phyloP scores from a whole-genome alignment of 1,140 invertebrate genomes.

The Danaus melanippus region DNA sequence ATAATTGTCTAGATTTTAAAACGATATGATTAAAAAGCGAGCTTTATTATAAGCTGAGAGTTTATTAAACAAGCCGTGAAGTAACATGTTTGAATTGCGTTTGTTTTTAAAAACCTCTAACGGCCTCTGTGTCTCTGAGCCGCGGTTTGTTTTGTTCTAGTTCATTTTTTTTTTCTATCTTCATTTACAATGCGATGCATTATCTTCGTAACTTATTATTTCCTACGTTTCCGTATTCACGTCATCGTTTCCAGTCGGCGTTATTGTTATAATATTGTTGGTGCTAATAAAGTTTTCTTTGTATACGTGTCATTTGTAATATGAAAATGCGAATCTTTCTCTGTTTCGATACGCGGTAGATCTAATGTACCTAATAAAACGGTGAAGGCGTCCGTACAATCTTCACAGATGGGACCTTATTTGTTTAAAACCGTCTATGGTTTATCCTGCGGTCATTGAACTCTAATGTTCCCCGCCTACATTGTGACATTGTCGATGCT shows the following conservation, averaged over 20 bases:
- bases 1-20: too few relatives aligned
- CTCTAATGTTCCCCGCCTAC: conserved; percentile 1
- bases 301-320: too few relatives aligned
- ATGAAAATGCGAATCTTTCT: too few relatives aligned
- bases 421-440: conserved; percentile 22
- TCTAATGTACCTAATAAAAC: conserved; percentile 2
- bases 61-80: conserved; percentile 26
- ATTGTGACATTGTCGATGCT: too few relatives aligned
- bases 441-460: conserved; percentile 5
- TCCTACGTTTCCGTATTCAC: conserved; percentile 6
- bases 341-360: too few relatives aligned
- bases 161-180: conserved; percentile 10
- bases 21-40: background rate
- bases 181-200: conserved; percentile 15
- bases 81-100: conserved; percentile 17
- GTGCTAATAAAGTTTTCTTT: too few relatives aligned
- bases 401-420: conserved; percentile 12
- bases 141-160: too few relatives aligned
- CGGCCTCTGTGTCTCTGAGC: conserved; percentile 3
- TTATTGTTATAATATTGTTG: too few relatives aligned
- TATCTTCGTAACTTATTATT: conserved; percentile 18
- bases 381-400: conserved; percentile 2
- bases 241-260: conserved; percentile 1
- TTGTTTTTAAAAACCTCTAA: conserved; percentile 23
- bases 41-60: background rate